Evolutionary conservation across 2,888 invertebrate species (phyloP), one percentile per base, ranked within the genome.

Genomic region (Sphaeridia pumilis): DNA sequence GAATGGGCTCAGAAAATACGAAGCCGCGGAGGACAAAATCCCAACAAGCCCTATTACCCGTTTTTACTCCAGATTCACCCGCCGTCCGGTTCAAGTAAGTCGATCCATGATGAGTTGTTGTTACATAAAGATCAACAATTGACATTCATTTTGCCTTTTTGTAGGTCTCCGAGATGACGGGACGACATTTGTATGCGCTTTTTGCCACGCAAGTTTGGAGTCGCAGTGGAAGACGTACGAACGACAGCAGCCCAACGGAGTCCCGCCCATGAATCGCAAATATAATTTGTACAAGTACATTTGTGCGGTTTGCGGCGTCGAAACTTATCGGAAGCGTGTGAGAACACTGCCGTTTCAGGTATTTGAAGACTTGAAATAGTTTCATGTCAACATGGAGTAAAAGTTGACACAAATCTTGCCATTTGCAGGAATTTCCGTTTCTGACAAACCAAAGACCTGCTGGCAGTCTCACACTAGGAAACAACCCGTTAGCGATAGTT

Each of bases 271-370:
- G 26, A 78, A 84, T 56, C 77, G 92, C 49, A 82, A 80, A 68
- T 93, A 93, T 74, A 87, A 88, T 72, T 84, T 86, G 66, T 87
- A 87, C 71, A 88, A 90, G 73, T 93, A 90, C 75, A 83, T 84
- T 69, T 93, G 93, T 71, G 90, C 87, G 69, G 81, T 93, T 59
- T 93, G 93, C 73, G 87, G 87, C 49, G 83, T 89, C 67, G 84
- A 84, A 62, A 90, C 90, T 1, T 89, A 90, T 68, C 74, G 92
- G 59, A 88, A 88, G 71, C 75, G 89, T 49, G 87, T 89, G 36
- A 74, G 88, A 58, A 87, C 88, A 43, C 73, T 90, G 59, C 83
- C 87, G 14, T 87, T 89, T 57, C 83, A 84, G 75, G 82, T 81
- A 67, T 68, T 60, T 58, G 43, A 17, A 17, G 36, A 24, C 20